These are phyloP conservation scores for Scartelaos histophorus DNA, from an alignment of 2,113 vertebrate genomes.

Conservation along the genomic window DNA sequence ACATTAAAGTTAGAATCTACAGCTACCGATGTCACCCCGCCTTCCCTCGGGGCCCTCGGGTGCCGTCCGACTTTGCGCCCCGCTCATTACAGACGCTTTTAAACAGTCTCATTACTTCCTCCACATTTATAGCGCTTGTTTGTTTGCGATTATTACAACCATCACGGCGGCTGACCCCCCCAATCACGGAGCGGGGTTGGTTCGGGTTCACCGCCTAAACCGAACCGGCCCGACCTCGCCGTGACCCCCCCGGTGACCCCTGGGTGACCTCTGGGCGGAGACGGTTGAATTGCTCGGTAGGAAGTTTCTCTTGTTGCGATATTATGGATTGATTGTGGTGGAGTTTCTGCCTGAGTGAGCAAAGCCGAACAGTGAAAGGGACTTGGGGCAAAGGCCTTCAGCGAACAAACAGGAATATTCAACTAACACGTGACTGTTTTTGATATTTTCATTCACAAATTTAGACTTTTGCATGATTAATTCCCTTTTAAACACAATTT, in stretches of 20 bases:
- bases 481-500: too few species aligned
- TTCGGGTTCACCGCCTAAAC: neutral
- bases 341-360: neutral
- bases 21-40: neutral
- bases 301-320: neutral
- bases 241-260: neutral
- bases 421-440: neutral
- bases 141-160: slow-evolving; percentile 49
- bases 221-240: neutral
- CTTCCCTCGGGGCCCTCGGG: neutral
- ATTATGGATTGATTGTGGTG: neutral
- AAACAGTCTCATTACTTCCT: slow-evolving; percentile 46
- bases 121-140: slow-evolving; percentile 38
- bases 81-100: slow-evolving; percentile 23
- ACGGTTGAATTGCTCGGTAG: slow-evolving; percentile 4
- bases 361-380: neutral
- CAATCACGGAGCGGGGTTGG: neutral
- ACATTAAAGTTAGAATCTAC: too few species aligned
- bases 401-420: neutral
- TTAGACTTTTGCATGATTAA: too few species aligned
- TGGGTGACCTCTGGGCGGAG: slow-evolving; percentile 8
- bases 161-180: neutral
- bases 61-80: neutral
- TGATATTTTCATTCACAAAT: neutral
- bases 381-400: neutral